Conservation (phyloP, 2,113 vertebrate genomes). For the Leptobrachium leishanense region DNA sequence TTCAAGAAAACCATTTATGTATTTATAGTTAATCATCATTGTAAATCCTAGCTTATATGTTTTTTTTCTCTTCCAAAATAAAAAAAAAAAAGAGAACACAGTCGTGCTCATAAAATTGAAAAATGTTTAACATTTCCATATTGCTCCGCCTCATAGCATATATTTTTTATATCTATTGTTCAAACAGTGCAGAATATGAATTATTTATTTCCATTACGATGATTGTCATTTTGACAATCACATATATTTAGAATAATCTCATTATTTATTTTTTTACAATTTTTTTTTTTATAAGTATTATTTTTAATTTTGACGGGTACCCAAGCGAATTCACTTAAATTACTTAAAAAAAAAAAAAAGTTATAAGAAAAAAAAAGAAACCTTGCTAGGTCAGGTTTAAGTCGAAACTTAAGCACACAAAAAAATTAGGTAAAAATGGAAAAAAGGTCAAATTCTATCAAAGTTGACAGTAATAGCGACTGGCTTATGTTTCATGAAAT, state of each 20-base stretch:
- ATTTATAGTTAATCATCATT: slow-evolving; percentile 83
- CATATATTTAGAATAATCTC: slow-evolving; percentile 61
- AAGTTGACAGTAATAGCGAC: slow-evolving; percentile 67
- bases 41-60: slow-evolving; percentile 73
- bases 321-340: slow-evolving; percentile 62
- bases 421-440: slow-evolving; percentile 8
- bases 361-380: slow-evolving; percentile 52
- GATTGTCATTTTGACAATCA: slow-evolving; percentile 78
- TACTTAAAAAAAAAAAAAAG: slow-evolving; percentile 54
- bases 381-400: slow-evolving; percentile 51
- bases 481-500: slow-evolving; percentile 64
- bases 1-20: slow-evolving; percentile 70
- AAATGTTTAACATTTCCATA: slow-evolving; percentile 51
- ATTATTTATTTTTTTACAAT: slow-evolving; percentile 47
- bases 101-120: slow-evolving; percentile 70
- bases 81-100: slow-evolving; percentile 69
- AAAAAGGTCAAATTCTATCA: slow-evolving; percentile 58
- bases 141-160: slow-evolving; percentile 64
- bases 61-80: slow-evolving; percentile 61
- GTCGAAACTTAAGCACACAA: slow-evolving; percentile 4
- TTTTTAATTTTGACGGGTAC: slow-evolving; percentile 55
- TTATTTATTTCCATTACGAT: slow-evolving; percentile 60
- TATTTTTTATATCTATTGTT: slow-evolving; percentile 62
- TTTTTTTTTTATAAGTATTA: neutral
- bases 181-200: slow-evolving; percentile 58